Conservation (phyloP, 2,888 invertebrate genomes). For the Torymus aiolomorphi region DNA sequence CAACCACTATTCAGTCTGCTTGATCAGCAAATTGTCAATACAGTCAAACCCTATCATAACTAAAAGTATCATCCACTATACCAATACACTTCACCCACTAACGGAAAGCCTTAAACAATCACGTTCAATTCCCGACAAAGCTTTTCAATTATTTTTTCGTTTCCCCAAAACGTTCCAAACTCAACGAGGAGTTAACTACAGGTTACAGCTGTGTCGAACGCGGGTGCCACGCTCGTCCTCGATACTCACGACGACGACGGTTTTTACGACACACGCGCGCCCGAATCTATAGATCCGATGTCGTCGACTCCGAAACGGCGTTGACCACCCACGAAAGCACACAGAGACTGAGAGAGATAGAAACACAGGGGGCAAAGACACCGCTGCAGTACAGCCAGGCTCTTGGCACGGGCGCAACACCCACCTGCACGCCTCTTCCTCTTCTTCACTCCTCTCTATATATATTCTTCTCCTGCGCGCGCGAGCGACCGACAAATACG, state of each 20-base stretch:
- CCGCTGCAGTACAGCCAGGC: background rate
- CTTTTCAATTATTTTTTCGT: no score
- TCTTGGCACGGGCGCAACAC: constrained; percentile 52
- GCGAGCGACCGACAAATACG: constrained; percentile 16
- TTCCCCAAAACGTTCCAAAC: background rate
- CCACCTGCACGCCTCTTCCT: constrained; percentile 51
- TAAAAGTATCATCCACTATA: no score
- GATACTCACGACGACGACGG: background rate
- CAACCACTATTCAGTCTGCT: no score
- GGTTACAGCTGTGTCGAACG: constrained; percentile 53
- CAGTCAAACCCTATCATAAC: no score
- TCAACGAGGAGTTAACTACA: background rate
- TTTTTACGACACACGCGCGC: background rate
- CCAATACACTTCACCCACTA: no score
- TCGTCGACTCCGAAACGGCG: no score
- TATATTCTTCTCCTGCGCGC: no score
- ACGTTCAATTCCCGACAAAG: no score
- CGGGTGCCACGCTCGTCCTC: constrained; percentile 25
- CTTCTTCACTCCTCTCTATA: constrained; percentile 2
- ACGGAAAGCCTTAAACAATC: no score
- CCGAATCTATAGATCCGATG: background rate
- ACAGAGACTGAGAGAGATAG: background rate
- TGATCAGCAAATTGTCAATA: no score
- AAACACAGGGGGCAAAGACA: background rate
- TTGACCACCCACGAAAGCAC: no score